Conservation (phyloP, 2,888 invertebrate species). For the Crossocerus cetratus region DNA sequence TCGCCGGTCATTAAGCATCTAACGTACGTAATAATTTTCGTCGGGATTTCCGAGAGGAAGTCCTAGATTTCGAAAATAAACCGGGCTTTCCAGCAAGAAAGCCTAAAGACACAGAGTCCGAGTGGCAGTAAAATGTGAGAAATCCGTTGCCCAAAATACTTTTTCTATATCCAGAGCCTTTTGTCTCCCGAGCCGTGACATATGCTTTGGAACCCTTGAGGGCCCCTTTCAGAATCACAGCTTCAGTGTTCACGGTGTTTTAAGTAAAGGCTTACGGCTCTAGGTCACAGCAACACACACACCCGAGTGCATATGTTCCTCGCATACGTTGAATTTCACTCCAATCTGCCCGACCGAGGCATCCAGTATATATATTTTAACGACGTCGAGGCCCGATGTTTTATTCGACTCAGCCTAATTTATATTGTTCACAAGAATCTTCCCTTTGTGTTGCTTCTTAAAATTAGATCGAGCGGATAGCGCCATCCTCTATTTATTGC, state of each 20-base stretch:
- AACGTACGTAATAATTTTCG: no score
- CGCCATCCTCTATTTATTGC: no score
- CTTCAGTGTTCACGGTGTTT: conserved; percentile 38
- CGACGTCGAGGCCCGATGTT: neutral
- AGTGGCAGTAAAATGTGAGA: conserved; percentile 25
- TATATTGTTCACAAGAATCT: no score
- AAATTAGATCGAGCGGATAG: no score
- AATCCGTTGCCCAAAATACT: conserved; percentile 26
- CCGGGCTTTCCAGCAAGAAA: neutral
- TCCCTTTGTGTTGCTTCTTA: no score
- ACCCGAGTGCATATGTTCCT: conserved; percentile 34
- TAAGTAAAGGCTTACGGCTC: conserved; percentile 43
- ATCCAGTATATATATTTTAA: neutral
- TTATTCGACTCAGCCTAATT: neutral
- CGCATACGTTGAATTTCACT: conserved; percentile 27
- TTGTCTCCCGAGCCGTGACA: conserved; percentile 53
- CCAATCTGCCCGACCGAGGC: conserved; percentile 30
- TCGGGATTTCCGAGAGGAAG: neutral
- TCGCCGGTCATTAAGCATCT: no score
- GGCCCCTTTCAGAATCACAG: conserved; percentile 40
- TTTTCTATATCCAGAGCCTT: conserved; percentile 29
- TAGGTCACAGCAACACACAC: conserved; percentile 36
- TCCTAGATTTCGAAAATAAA: conserved; percentile 1
- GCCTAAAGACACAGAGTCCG: neutral
- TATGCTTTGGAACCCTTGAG: conserved; percentile 48